Conservation (phyloP, 2,888 invertebrate genomes). For the Tipula lateralis region DNA sequence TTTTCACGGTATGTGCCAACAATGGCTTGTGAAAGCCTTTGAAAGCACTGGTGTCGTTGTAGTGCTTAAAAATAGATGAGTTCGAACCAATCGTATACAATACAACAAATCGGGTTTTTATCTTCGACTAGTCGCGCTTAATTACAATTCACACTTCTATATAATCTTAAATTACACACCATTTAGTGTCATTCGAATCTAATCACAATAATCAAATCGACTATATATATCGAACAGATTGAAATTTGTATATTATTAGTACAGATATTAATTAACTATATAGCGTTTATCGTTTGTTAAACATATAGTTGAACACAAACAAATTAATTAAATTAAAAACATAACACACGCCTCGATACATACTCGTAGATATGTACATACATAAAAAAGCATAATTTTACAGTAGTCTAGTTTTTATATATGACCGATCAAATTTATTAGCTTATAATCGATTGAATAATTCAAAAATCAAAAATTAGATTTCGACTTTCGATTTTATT, state of each 20-base stretch:
- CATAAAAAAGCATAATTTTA: background rate
- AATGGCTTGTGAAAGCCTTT: too few relatives aligned
- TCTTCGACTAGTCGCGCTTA: too few relatives aligned
- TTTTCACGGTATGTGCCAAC: too few relatives aligned
- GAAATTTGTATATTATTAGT: background rate
- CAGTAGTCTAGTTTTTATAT: background rate
- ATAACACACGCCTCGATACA: background rate
- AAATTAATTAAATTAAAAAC: slow-evolving; percentile 12
- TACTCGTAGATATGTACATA: background rate
- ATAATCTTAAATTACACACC: background rate
- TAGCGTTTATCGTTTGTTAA: background rate
- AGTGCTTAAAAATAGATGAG: too few relatives aligned
- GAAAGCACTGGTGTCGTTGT: too few relatives aligned
- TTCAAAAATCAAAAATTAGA: background rate
- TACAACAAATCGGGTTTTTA: too few relatives aligned
- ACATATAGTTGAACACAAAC: slow-evolving; percentile 4
- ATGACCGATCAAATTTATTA: background rate
- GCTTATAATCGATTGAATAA: background rate
- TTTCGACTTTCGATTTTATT: background rate
- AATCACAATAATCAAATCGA: background rate
- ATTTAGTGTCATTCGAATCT: background rate
- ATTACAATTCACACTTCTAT: too few relatives aligned
- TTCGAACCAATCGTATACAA: too few relatives aligned
- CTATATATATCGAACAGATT: slow-evolving; percentile 2
- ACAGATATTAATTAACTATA: background rate